These are phyloP conservation scores for Thamnaconus septentrionalis DNA, from an alignment of 2,113 vertebrate species.

Conservation along the genomic window DNA sequence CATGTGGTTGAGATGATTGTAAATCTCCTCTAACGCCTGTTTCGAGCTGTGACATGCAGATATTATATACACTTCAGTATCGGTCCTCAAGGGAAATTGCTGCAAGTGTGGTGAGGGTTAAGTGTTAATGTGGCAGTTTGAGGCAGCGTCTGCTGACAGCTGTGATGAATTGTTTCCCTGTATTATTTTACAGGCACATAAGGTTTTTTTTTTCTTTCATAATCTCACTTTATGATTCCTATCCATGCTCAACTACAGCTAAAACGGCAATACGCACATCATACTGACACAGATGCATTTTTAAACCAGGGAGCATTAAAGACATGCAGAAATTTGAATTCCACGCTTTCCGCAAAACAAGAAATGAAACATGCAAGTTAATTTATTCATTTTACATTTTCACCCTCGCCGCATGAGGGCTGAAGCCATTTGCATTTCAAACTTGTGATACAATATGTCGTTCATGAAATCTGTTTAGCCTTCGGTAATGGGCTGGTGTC, in stretches of 20 bases:
- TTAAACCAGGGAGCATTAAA: too few species aligned
- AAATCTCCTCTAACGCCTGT: conserved; percentile 4
- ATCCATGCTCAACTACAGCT: conserved; percentile 2
- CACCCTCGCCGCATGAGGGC: too few species aligned
- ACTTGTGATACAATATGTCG: too few species aligned
- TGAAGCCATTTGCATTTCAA: too few species aligned
- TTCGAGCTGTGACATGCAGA: conserved; percentile 24
- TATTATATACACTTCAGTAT: conserved; percentile 16
- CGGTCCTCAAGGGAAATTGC: conserved; percentile 44
- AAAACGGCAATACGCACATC: too few species aligned
- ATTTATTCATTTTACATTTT: too few species aligned
- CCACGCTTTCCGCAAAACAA: too few species aligned
- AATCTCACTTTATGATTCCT: conserved; percentile 26
- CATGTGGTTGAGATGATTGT: conserved; percentile 9
- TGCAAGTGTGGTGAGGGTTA: conserved; percentile 47
- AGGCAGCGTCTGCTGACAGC: conserved; percentile 51
- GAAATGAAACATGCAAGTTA: too few species aligned
- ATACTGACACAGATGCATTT: too few species aligned
- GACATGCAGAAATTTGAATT: too few species aligned
- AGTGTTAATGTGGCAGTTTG: conserved; percentile 58
- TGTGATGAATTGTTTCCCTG: conserved; percentile 55
- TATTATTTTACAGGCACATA: conserved; percentile 20
- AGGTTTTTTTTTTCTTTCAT: conserved; percentile 8
- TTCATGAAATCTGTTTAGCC: conserved; percentile 16
- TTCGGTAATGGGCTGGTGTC: conserved; percentile 14